Evolutionary conservation across 1,140 invertebrate species (phyloP).

Genomic region (Trichonephila clavipes): DNA sequence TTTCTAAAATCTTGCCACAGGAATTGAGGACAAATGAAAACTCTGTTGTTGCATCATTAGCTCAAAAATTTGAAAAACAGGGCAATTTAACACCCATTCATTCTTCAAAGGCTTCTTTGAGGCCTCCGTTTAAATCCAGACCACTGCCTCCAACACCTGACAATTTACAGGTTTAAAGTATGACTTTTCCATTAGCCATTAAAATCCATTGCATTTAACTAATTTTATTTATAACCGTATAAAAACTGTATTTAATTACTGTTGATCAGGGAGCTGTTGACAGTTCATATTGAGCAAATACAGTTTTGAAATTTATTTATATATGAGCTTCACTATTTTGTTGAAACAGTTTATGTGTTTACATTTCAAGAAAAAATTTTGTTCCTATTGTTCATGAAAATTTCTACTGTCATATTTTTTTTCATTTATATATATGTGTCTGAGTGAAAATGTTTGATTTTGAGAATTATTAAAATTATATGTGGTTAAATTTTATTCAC

Average conservation of each 20-base stretch:
- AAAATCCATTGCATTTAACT: background rate
- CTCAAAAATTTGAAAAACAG: constrained; percentile 74
- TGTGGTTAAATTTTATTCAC: background rate
- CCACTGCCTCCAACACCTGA: constrained; percentile 62
- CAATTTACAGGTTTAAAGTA: constrained; percentile 36
- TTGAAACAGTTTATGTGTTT: background rate
- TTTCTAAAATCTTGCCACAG: constrained; percentile 24
- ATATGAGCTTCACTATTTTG: constrained; percentile 16
- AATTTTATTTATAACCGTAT: no score
- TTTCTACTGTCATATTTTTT: background rate
- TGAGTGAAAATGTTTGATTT: background rate
- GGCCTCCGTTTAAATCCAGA: constrained; percentile 68
- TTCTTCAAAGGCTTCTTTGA: constrained; percentile 33
- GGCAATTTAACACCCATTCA: constrained; percentile 1
- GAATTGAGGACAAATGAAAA: constrained; percentile 49
- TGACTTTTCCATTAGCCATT: background rate
- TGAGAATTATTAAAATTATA: background rate
- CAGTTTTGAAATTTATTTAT: background rate
- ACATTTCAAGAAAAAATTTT: background rate
- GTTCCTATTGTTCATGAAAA: constrained; percentile 33
- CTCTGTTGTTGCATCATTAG: constrained; percentile 72
- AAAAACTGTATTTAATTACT: background rate
- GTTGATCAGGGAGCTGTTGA: background rate
- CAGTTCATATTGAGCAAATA: background rate
- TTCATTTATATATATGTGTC: background rate